phyloP scores from a whole-genome alignment of 2,888 invertebrate species.

The Ormyrus pomaceus region DNA sequence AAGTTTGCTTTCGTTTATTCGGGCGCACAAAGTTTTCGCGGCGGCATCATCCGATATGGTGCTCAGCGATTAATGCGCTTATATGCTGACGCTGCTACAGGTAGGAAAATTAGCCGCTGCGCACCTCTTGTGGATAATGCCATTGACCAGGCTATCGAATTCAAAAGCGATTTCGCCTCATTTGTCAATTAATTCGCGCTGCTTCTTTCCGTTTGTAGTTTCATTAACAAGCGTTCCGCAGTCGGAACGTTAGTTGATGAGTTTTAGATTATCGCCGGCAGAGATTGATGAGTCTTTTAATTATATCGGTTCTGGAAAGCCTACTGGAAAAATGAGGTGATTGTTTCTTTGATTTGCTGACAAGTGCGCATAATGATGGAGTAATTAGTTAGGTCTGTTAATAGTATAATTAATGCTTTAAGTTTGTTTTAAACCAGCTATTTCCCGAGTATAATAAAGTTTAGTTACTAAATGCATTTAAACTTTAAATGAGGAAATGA shows the following conservation, averaged over 20 bases:
- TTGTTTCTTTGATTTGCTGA: no score
- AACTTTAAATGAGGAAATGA: no score
- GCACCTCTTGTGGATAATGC: conserved; percentile 10
- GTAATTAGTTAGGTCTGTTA: no score
- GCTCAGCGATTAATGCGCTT: conserved; percentile 27
- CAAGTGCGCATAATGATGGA: no score
- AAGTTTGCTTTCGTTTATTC: conserved; percentile 3
- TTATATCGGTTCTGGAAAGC: neutral
- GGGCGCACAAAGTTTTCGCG: neutral
- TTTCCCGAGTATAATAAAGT: no score
- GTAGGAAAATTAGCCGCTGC: conserved; percentile 14
- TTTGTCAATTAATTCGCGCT: conserved; percentile 6
- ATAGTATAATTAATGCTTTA: no score
- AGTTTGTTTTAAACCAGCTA: no score
- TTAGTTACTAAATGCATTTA: no score
- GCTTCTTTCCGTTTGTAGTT: conserved; percentile 1
- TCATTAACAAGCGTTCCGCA: neutral
- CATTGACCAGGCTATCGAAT: conserved; percentile 21
- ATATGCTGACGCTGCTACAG: conserved; percentile 30
- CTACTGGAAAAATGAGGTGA: neutral
- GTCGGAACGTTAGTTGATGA: neutral
- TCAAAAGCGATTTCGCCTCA: conserved; percentile 28
- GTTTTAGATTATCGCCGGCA: neutral
- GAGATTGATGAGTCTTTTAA: no score
- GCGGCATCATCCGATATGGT: neutral